Evolutionary conservation across 2,113 vertebrate genomes (phyloP).

Genomic region (Orycteropus afer): DNA sequence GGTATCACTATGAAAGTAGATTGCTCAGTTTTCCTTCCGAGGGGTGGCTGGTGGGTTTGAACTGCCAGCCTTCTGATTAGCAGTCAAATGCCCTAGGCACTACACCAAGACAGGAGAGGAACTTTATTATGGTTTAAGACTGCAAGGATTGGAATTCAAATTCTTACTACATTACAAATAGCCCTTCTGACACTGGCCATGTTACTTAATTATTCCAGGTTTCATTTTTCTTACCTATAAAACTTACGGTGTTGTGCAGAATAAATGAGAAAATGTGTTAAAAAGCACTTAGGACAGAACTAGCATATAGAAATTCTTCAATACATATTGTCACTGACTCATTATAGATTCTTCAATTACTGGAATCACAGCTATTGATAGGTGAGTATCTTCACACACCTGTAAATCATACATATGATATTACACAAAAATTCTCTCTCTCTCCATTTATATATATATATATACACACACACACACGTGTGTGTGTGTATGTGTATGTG

Average conservation of each 20-base stretch:
- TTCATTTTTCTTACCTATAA: slow-evolving; percentile 1
- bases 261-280: not conserved
- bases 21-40: too few species aligned
- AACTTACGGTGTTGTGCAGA: not conserved
- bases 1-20: too few species aligned
- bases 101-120: too few species aligned
- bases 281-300: not conserved
- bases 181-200: slow-evolving; percentile 22
- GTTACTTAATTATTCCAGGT: not conserved
- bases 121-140: not conserved
- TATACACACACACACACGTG: not conserved
- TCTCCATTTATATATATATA: not conserved
- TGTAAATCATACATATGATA: not conserved
- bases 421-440: not conserved
- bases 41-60: too few species aligned
- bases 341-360: not conserved
- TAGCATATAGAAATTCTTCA: not conserved
- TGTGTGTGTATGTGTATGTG: too few species aligned
- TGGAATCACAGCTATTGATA: not conserved
- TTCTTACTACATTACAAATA: not conserved
- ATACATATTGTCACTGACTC: not conserved
- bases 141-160: not conserved
- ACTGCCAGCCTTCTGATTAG: too few species aligned
- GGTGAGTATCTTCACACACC: not conserved
- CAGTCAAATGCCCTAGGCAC: too few species aligned